Conservation (phyloP, 2,797 vertebrate species). For the Lagodon rhomboides region DNA sequence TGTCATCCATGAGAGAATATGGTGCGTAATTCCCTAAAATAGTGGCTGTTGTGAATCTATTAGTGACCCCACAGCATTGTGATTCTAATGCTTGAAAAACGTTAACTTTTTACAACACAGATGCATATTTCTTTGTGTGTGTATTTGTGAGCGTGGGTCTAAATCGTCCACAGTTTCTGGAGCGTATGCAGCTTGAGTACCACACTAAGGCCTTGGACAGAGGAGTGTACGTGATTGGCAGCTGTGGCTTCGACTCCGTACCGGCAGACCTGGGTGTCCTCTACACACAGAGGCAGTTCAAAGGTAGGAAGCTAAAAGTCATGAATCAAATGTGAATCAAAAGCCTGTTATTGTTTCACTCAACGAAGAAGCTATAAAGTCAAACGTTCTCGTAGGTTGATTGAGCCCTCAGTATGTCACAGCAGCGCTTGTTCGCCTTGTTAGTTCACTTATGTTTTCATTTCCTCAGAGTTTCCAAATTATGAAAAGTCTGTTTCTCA, state of each 20-base stretch:
- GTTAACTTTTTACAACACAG: too few relatives aligned
- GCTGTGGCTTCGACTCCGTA: conserved; percentile 94
- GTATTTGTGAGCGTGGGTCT: conserved; percentile 10
- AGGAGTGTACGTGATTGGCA: conserved; percentile 90
- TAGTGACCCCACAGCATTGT: too few relatives aligned
- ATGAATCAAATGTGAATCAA: background rate
- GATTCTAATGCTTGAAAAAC: too few relatives aligned
- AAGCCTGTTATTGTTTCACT: background rate
- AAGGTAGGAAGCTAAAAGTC: conserved; percentile 78
- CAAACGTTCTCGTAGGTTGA: background rate
- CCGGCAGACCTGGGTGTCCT: conserved; percentile 91
- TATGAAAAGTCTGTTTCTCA: too few relatives aligned
- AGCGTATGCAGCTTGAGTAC: conserved; percentile 90
- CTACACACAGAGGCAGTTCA: conserved; percentile 88
- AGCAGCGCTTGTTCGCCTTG: background rate
- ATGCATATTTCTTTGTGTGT: background rate
- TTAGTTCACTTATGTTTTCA: background rate
- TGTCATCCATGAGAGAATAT: too few relatives aligned
- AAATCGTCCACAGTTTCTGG: conserved; percentile 85
- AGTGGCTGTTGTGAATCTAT: too few relatives aligned
- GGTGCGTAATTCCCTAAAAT: too few relatives aligned
- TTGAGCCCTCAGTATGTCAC: background rate
- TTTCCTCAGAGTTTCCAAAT: too few relatives aligned
- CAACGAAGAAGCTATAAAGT: background rate
- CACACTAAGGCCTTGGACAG: conserved; percentile 87